Evolutionary conservation across 23 tunicate species (phyloP), one percentile per base, ranked within the genome.

Genomic region (Ascidia mentula): DNA sequence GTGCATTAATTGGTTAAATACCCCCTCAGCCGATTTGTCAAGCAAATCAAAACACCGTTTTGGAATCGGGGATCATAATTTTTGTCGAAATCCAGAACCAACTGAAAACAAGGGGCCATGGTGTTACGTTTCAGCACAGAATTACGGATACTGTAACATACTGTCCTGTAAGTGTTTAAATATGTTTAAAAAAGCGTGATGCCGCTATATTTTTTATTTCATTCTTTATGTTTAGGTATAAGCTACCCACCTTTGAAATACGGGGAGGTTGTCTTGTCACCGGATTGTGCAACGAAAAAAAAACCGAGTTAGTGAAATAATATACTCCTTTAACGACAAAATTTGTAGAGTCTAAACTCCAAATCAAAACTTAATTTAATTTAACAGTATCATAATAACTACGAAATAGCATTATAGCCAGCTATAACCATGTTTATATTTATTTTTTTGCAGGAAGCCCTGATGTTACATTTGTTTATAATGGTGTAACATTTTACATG

Each of bases 11-110:
- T 89, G 94, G 94, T 20, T 61, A 59, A 31, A 46, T 2, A 82
- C 84, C 0, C 28, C 77, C 18, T 81, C 40, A 17, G 38, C 72
- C 13, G 72, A 74, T 39, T 36, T 86, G 34, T 20, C 84, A 18
- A 20, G 17, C 32, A 32, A 40, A 32, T 74, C 78, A 40, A 89
- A 45, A 73, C 37, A 46, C 0, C 36, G 45, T 32, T 89, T 53
- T 40, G 94, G 88, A 28, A 73, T 89, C 34, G 94, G 94, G 42
- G 82, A 89, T 40, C 94, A 89, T 37, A 83, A 72, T 60, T 77
- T 31, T 38, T 89, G 94, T 75, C 80, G 94, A 33, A 89, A 89
- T 65, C 94, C 94, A 18, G 94, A 89, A 18, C 85, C 94, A 0
- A 79, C 78, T 34, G 87, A 73, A 78, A 61, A 40, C 46, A 83